Evolutionary conservation across 92 coral and sea anemone species (phyloP).

Genomic region (Epizoanthus ramosus): DNA sequence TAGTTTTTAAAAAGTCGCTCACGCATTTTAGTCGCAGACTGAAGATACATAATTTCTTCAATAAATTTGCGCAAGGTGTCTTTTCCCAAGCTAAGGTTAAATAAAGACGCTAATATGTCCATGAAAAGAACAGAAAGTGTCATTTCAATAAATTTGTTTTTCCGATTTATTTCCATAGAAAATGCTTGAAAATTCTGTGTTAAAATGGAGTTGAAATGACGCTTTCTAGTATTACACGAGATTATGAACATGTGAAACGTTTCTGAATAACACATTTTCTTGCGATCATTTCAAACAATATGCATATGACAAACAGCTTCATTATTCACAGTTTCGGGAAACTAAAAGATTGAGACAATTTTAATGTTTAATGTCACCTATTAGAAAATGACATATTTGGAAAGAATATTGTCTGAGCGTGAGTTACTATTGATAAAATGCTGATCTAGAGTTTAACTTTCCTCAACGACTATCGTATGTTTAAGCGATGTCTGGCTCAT

Average conservation of each 20-base stretch:
- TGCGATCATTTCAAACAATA: constrained; percentile 1
- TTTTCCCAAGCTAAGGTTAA: not conserved
- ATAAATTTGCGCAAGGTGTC: not conserved
- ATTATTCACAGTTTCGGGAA: constrained; percentile 11
- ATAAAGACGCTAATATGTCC: not conserved
- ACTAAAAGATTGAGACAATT: constrained; percentile 10
- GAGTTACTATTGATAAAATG: constrained; percentile 3
- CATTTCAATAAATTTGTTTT: not conserved
- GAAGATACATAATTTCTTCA: not conserved
- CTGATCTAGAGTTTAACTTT: not conserved
- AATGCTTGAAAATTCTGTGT: not conserved
- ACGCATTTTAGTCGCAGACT: not conserved
- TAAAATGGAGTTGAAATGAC: not conserved
- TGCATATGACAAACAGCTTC: not conserved
- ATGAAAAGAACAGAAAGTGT: not conserved
- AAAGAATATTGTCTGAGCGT: constrained; percentile 4
- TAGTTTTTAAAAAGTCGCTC: not conserved
- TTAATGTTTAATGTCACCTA: constrained; percentile 31
- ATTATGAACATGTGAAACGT: not conserved
- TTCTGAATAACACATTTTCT: not conserved
- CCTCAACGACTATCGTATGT: not conserved
- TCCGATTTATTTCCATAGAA: not conserved
- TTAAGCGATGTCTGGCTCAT: not conserved
- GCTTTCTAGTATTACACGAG: not conserved
- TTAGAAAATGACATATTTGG: constrained; percentile 29